A percentile compares a stretch with the other conserved stretches of the same genome.
Conservation (phyloP, 2,113 vertebrate genomes). For the Urocolius indicus region DNA sequence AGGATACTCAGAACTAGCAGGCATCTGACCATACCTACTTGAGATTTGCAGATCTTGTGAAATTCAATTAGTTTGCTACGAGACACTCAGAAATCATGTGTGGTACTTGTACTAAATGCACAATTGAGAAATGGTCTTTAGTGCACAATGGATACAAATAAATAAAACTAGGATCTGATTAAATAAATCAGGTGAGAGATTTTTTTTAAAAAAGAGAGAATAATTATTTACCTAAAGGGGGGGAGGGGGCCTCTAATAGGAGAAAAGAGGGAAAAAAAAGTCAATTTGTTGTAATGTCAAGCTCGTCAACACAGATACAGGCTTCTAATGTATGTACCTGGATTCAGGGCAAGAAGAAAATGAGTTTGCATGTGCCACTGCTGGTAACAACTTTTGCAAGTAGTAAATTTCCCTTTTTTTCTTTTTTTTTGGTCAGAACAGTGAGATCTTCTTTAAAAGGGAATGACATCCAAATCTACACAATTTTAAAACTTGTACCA, state of each 20-base stretch:
- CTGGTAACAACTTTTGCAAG: not conserved
- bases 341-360: not conserved
- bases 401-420: fast-evolving
- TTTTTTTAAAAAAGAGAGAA: not conserved
- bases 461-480: not conserved
- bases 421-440: not conserved
- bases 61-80: not conserved
- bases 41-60: not conserved
- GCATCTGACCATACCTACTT: fast-evolving
- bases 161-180: not conserved
- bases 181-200: not conserved
- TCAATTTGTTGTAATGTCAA: not conserved
- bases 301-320: not conserved
- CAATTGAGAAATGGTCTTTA: not conserved
- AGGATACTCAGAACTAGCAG: not conserved
- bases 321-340: not conserved
- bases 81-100: not conserved
- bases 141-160: not conserved
- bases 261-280: fast-evolving
- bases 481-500: not conserved
- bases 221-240: not conserved
- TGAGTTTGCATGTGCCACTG: not conserved
- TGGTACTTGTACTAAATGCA: not conserved
- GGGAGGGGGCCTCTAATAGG: not conserved
- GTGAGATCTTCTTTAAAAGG: not conserved